Evolutionary conservation across 1,140 invertebrate species (phyloP), one percentile per base, ranked within the genome.

Genomic region (Anoplophora glabripennis): DNA sequence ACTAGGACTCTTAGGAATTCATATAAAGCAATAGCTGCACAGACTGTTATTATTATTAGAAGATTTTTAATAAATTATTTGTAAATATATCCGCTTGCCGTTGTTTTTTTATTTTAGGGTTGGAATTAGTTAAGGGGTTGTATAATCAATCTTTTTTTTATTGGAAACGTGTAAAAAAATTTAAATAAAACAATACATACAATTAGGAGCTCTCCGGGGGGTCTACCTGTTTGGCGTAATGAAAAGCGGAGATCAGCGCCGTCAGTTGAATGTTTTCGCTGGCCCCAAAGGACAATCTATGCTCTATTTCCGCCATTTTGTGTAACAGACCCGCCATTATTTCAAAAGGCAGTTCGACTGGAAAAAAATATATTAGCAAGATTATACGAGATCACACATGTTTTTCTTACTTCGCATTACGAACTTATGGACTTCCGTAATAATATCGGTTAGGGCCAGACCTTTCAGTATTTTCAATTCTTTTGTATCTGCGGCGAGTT

Each of bases 191-290:
- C 17, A 18, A 11, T 15, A 18, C 17, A 46, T 11, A 48, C 21
- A 48, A 48, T 34, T 34, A 48, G 28, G 21, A 10, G 21, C 35
- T 21, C 14, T 69, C 63, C 35, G 60, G 45, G 8, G 59, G 57
- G 35, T 21, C 54, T 57, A 83, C 77, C 66, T 86, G 80, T 48
- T 89, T 80, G 28, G 83, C 86, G 42, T 81, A 76, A 58, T 89
- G 87, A 75, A 94, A 94, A 1, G 87, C 85, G 41, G 89, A 81
- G 28, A 96, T 83, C 12, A 94, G 77, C 11, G 90, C 81, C 63
- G 89, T 88, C n/a, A 94, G 77, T 78, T 96, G 93, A 38, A 94
- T 83, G 52, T 88, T 85, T 78, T 96, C 93, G 75, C 82, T 89
- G 49, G 88, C 86, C 42, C 92, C 92, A 55, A 81, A 81, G 1